Percentiles rank a stretch among this genome's conserved stretches.
These are phyloP conservation scores for Pionites leucogaster DNA, from an alignment of 2,113 vertebrate genomes.

Conservation along the genomic window DNA sequence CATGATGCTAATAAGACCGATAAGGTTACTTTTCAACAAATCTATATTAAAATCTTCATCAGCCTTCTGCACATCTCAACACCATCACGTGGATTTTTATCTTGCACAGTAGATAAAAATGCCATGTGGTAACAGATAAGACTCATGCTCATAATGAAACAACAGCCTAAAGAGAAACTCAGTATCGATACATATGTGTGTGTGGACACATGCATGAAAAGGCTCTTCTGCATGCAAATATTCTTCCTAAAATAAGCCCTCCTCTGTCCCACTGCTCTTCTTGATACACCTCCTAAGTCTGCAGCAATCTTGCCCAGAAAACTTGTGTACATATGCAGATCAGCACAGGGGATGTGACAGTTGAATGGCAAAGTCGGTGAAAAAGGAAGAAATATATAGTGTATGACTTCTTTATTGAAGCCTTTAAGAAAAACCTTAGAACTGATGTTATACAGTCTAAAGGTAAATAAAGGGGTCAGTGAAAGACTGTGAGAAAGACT, in stretches of 20 bases:
- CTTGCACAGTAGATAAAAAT: slow-evolving; percentile 8
- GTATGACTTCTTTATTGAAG: neutral
- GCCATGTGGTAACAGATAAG: neutral
- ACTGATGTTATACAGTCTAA: neutral
- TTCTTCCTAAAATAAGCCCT: neutral
- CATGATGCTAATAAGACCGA: neutral
- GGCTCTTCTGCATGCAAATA: neutral
- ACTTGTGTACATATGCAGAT: neutral
- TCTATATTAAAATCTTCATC: slow-evolving; percentile 48
- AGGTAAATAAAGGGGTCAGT: neutral
- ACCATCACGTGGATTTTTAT: neutral
- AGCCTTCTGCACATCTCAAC: slow-evolving; percentile 21
- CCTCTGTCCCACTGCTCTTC: neutral
- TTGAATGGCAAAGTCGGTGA: neutral
- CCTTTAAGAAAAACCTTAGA: neutral
- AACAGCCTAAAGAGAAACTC: neutral
- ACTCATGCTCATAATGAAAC: neutral
- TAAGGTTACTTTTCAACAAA: slow-evolving; percentile 59
- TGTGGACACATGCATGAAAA: neutral
- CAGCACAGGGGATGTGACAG: neutral
- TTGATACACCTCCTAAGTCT: neutral
- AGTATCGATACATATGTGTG: neutral
- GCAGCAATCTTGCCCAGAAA: neutral
- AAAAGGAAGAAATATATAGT: neutral
- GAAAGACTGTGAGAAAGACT: neutral